Percentiles rank a stretch among this genome's conserved stretches.
These are phyloP conservation scores for Ochotona princeps DNA, from an alignment of 2,113 vertebrate genomes.

Conservation along the genomic window DNA sequence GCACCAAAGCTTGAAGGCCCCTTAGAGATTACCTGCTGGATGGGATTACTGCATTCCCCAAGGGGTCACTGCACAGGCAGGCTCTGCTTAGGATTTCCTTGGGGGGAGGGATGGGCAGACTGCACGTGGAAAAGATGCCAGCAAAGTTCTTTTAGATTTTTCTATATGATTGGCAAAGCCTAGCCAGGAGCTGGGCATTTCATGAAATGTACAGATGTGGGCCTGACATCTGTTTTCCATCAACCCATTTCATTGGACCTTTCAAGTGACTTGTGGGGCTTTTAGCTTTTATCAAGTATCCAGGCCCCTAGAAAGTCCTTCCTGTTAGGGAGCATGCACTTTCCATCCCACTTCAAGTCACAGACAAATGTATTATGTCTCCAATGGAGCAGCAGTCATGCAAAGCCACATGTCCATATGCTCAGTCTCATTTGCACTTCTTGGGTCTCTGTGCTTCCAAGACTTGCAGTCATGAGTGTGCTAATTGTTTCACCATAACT, in stretches of 20 bases:
- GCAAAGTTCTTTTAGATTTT: slow-evolving; percentile 71
- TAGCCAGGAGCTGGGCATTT: background rate
- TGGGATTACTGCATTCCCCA: slow-evolving; percentile 83
- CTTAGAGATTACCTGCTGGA: slow-evolving; percentile 76
- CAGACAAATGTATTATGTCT: background rate
- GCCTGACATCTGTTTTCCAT: background rate
- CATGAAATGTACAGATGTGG: background rate
- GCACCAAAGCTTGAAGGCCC: slow-evolving; percentile 72
- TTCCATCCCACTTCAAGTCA: background rate
- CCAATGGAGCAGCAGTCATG: background rate
- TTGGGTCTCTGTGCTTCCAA: background rate
- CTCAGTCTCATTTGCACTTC: background rate
- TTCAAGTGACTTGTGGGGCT: background rate
- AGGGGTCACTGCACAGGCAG: slow-evolving; percentile 78
- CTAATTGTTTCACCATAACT: background rate
- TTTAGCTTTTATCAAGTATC: background rate
- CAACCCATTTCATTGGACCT: background rate
- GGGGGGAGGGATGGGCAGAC: slow-evolving; percentile 69
- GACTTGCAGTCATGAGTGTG: background rate
- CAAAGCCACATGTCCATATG: background rate
- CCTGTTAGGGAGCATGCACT: background rate
- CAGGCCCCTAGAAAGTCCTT: background rate
- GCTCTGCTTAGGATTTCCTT: slow-evolving; percentile 74
- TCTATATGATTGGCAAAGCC: slow-evolving; percentile 68
- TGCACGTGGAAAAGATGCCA: slow-evolving; percentile 75